Evolutionary conservation across 2,113 vertebrate species (phyloP).

Genomic region (Dunckerocampus dactyliophorus): DNA sequence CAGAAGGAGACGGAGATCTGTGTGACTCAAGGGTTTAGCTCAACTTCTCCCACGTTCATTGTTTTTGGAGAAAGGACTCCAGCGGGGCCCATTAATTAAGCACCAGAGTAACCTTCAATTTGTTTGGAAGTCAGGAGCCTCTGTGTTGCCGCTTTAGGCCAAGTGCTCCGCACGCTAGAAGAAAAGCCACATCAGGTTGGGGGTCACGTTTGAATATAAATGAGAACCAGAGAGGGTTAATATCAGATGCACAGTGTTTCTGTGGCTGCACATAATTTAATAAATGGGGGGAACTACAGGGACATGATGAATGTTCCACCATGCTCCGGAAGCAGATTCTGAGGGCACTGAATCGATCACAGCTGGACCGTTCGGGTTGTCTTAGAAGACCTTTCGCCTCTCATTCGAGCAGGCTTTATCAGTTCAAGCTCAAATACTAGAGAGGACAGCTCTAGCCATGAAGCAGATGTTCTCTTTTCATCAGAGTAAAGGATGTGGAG

Average conservation of each 20-base stretch:
- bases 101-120: conserved; percentile 53
- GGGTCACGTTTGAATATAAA: conserved; percentile 22
- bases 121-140: conserved; percentile 57
- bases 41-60: conserved; percentile 45
- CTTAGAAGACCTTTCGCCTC: no score
- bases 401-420: no score
- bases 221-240: conserved; percentile 29
- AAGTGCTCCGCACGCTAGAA: neutral
- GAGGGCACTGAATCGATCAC: no score
- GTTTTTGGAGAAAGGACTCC: conserved; percentile 26
- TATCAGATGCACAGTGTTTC: conserved; percentile 35
- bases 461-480: conserved; percentile 69
- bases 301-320: conserved; percentile 53
- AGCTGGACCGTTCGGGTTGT: no score
- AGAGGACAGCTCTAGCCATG: neutral
- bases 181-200: neutral
- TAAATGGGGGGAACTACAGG: conserved; percentile 47
- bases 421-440: no score
- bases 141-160: conserved; percentile 33
- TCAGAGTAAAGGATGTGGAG: conserved; percentile 43
- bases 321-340: conserved; percentile 21
- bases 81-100: conserved; percentile 60
- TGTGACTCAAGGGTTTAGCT: conserved; percentile 48
- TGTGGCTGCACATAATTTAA: conserved; percentile 33
- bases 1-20: conserved; percentile 40